These are phyloP conservation scores for Ganaspis brasiliensis DNA, from an alignment of 2,888 invertebrate genomes.

Conservation along the genomic window DNA sequence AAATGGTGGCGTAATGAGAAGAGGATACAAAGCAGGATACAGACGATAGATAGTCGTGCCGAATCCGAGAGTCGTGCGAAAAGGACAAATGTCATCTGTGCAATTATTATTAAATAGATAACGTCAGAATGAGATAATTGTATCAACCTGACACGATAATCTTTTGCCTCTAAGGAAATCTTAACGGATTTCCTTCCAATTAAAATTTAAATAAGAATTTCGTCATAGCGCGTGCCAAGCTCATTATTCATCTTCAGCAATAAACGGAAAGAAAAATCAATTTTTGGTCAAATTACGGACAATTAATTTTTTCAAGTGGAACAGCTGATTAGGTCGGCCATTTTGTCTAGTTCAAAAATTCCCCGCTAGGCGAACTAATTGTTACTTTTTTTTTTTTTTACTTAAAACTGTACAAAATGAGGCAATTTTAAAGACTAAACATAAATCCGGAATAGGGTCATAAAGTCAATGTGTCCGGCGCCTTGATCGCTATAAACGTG, in stretches of 20 bases:
- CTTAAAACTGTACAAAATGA: too few species aligned
- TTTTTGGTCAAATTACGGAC: not conserved
- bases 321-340: not conserved
- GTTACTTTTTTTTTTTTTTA: too few species aligned
- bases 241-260: not conserved
- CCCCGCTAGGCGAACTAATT: not conserved
- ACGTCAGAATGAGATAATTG: not conserved
- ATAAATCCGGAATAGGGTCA: slow-evolving; percentile 39
- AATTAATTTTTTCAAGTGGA: not conserved
- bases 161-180: not conserved
- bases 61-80: slow-evolving; percentile 37
- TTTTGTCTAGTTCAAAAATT: not conserved
- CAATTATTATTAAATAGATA: slow-evolving; percentile 29
- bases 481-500: too few species aligned
- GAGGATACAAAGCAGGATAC: slow-evolving; percentile 43
- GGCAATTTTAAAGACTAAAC: too few species aligned
- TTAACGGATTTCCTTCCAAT: not conserved
- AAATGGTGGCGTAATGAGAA: slow-evolving; percentile 18
- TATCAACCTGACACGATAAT: not conserved
- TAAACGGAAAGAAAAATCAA: not conserved
- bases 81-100: slow-evolving; percentile 41
- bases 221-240: too few species aligned
- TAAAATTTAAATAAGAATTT: not conserved
- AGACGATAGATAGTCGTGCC: slow-evolving; percentile 41
- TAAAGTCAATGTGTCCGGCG: slow-evolving; percentile 51